Base-by-base conservation (phyloP, 2,113 vertebrate species). In the Peucedramus taeniatus region DNA sequence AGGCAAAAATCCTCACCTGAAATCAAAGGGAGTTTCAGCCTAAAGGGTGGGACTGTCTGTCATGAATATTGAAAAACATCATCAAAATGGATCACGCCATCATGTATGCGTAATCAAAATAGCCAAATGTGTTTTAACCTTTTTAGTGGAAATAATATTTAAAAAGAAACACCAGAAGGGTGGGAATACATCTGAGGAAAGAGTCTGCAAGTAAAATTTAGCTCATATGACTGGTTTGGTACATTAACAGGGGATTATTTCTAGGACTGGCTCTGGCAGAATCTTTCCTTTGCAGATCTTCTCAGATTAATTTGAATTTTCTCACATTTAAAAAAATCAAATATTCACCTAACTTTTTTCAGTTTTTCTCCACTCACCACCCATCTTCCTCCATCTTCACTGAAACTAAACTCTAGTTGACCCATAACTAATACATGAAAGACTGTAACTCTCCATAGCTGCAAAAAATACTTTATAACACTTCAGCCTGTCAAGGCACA, bases 81-180 rank as follows among this genome's bases (percentile, higher is more conserved):
- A 94, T 91, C 78, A 83, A 88, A 93, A 90, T 47, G 15, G 76
- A 90, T 79, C 72, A 66, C 0, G 1, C 60, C 42, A 90, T 65
- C 86, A 47, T 2, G 2, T 59, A 35, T 13, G 71, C 5, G 0
- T 45, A 83, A 90, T 80, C 63, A 91, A 18, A 82, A 89, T n/a
- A 93, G 50, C 23, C 57, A 87, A 94, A 89, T 35, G n/a, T 49
- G 45, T 64, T 87, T 90, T 61, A 87, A 57, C 30, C 66, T 84
- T 94, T 94, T 69, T 91, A 93, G 77, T 93, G 87, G 93, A 97
- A 96, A 93, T 95, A 64, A 64, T 84, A 94, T 94, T 92, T 87
- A 53, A 92, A 87, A 95, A 81, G 39, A 66, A 89, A 76, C 60
- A 91, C 44, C 1, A 1, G 68, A 89, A 91, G 49, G 74, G 69